Evolutionary conservation across 1,140 invertebrate genomes (phyloP), one percentile per base, ranked within the genome.

Genomic region (Coboldia fuscipes): DNA sequence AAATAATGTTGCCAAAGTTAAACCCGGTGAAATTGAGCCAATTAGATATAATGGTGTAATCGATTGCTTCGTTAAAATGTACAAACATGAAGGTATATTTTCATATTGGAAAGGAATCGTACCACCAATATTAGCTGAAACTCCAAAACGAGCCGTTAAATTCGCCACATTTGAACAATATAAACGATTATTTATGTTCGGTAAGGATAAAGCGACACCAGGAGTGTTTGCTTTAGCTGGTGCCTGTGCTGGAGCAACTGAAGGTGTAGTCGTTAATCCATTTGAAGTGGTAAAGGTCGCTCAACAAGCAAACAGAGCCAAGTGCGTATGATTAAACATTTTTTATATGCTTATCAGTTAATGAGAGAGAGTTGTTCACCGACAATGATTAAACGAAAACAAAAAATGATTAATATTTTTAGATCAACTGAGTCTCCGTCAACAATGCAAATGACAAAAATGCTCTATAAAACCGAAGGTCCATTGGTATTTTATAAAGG

Each of bases 231-330:
- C 82, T 9, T 52, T 86, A 41, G 79, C 88, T 42, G 89, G 88
- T 34, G 56, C 90, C 3, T 73, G 70, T 30, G 77, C 84, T 26
- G 89, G 88, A 33, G 58, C 85, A 2, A 83, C 85, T 20, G 89
- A 93, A 60, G 84, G 75, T 12, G 14, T n/a, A 29, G 60, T 92
- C 31, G 80, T 92, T 0, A 92, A 90, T 61, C 88, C 88, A 1
- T 93, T 93, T 60, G 86, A 93, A 67, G 82, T 90, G 23, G 82
- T 93, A 2, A 93, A 94, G 66, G 83, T 94, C 2, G 70, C 75
- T 15, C 58, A 82, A 26, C 77, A 81, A 55, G 70, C 78, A 6
- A 76, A 81, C 50, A 58, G 65, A 23, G 47, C 57, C 3, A 45
- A 47, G 49, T 53, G 39, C 41, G 53, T 35, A 42, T 61, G 17